A percentile compares a stretch with the other conserved stretches of the same genome.
These are phyloP conservation scores for Antrozous pallidus DNA, from an alignment of 2,797 vertebrate species.

Conservation along the genomic window DNA sequence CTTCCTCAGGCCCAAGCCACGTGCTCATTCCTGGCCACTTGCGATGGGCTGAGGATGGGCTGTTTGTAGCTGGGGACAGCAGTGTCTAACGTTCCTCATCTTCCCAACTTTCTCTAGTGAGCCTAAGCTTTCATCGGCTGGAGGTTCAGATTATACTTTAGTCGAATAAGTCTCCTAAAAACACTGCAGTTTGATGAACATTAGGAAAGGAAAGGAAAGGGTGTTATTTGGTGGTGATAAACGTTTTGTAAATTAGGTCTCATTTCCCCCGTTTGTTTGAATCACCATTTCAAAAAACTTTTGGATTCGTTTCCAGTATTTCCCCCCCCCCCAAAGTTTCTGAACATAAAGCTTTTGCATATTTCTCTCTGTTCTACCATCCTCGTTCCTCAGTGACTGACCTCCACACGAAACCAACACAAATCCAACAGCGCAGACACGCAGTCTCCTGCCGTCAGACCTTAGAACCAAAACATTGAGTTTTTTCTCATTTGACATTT, in stretches of 20 bases:
- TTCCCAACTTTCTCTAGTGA: neutral
- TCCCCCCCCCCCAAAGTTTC: no score
- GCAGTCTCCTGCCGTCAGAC: neutral
- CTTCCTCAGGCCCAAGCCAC: neutral
- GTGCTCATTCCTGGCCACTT: neutral
- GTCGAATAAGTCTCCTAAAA: neutral
- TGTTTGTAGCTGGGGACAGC: neutral
- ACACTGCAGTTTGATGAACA: neutral
- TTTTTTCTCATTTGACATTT: neutral
- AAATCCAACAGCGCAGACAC: neutral
- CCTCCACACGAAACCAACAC: neutral
- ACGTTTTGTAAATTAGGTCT: neutral
- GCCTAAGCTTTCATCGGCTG: neutral
- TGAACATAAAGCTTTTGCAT: neutral
- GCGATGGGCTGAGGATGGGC: neutral
- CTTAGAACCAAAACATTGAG: neutral
- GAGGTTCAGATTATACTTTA: constrained; percentile 1
- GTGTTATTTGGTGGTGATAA: neutral
- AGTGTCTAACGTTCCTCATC: neutral
- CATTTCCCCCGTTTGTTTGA: neutral
- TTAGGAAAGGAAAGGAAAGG: neutral
- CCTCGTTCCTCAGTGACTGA: neutral
- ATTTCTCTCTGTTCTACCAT: neutral
- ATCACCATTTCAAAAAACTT: neutral
- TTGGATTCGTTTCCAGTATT: neutral